Percentiles rank a stretch among this genome's conserved stretches.
These are phyloP conservation scores for Leptogaster cylindrica DNA, from an alignment of 2,888 invertebrate species.

Conservation along the genomic window DNA sequence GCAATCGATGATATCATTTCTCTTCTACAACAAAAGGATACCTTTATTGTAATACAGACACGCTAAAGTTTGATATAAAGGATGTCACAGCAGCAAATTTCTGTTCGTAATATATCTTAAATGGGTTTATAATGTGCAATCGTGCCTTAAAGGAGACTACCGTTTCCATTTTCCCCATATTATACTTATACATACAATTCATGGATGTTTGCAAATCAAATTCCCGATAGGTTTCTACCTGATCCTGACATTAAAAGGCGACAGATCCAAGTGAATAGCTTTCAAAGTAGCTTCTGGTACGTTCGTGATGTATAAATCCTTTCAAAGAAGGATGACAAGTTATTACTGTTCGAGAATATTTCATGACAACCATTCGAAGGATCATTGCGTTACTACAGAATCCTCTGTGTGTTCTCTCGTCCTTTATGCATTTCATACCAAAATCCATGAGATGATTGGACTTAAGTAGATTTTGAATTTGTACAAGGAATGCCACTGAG, in stretches of 20 bases:
- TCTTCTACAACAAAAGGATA: too few species aligned
- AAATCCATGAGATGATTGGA: constrained; percentile 7
- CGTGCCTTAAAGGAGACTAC: not conserved
- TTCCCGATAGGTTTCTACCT: constrained; percentile 2
- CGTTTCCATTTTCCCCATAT: constrained; percentile 8
- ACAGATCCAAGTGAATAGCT: constrained; percentile 8
- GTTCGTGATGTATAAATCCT: constrained; percentile 4
- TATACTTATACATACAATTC: too few species aligned
- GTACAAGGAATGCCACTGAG: too few species aligned
- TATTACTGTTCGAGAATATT: constrained; percentile 29
- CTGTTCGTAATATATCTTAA: not conserved
- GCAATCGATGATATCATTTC: too few species aligned
- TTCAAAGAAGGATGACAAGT: constrained; percentile 26
- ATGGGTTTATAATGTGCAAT: not conserved
- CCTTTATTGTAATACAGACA: too few species aligned
- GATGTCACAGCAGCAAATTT: too few species aligned
- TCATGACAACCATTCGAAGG: constrained; percentile 23
- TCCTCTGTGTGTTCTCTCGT: not conserved
- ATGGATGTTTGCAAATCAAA: constrained; percentile 20
- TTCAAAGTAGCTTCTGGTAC: constrained; percentile 19
- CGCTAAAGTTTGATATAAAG: too few species aligned
- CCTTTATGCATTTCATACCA: not conserved
- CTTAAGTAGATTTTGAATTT: not conserved
- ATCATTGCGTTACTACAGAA: constrained; percentile 26
- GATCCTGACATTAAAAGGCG: constrained; percentile 28